phyloP scores from a whole-genome alignment of 64 coral and sea anemone genomes.

The Montipora sp. region DNA sequence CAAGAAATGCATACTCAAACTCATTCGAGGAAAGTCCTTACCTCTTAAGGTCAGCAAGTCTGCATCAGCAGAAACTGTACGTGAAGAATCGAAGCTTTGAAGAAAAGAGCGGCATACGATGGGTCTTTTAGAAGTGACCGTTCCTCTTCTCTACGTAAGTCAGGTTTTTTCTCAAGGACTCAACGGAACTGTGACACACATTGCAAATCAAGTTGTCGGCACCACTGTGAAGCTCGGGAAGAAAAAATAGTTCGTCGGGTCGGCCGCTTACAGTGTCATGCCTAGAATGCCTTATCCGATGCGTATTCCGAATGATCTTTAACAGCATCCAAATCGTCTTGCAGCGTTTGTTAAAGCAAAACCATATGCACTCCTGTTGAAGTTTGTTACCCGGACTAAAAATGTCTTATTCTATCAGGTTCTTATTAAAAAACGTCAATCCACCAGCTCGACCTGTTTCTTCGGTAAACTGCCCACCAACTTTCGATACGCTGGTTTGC shows the following conservation, averaged over 20 bases:
- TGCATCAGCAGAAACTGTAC: no score
- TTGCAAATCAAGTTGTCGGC: neutral
- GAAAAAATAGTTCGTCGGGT: constrained; percentile 46
- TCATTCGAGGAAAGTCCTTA: no score
- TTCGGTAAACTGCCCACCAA: constrained; percentile 29
- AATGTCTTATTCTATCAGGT: constrained; percentile 24
- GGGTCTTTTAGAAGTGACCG: no score
- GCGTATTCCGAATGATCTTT: constrained; percentile 58
- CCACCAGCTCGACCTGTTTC: constrained; percentile 45
- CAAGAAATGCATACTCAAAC: no score
- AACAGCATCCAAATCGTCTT: constrained; percentile 27
- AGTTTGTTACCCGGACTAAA: constrained; percentile 52
- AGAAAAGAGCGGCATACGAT: no score
- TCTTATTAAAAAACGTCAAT: constrained; percentile 33
- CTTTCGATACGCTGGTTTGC: constrained; percentile 37
- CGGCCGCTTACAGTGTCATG: constrained; percentile 42
- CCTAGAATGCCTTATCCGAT: constrained; percentile 27
- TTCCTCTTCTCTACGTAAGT: neutral
- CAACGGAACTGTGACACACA: neutral
- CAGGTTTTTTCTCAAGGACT: constrained; percentile 31
- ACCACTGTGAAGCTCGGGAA: constrained; percentile 5
- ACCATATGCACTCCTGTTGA: constrained; percentile 38
- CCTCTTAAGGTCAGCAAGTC: no score
- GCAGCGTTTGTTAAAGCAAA: constrained; percentile 30
- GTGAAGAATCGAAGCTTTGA: no score